Percentiles rank a stretch among this genome's conserved stretches.
phyloP scores from a whole-genome alignment of 2,797 vertebrate species.

The Enteromius afrohamiltoni region DNA sequence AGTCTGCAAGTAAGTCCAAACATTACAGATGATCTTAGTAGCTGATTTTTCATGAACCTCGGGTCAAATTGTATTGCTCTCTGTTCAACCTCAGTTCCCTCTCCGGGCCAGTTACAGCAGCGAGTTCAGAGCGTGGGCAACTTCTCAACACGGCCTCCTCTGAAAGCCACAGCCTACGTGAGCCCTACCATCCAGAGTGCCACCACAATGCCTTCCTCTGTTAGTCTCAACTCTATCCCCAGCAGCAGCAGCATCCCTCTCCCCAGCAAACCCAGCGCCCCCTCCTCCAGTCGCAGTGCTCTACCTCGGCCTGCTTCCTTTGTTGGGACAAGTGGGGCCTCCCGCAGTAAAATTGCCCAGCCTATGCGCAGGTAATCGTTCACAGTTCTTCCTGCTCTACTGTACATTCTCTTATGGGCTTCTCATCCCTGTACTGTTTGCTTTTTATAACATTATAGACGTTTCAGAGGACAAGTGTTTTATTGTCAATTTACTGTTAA shows the following conservation, averaged over 20 bases:
- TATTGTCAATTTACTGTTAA: too few relatives aligned
- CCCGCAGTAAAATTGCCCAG: constrained; percentile 88
- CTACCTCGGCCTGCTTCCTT: constrained; percentile 92
- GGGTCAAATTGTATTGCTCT: neutral
- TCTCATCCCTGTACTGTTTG: neutral
- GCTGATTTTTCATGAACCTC: neutral
- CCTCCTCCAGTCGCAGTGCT: constrained; percentile 83
- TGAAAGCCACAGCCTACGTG: constrained; percentile 97
- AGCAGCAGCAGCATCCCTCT: constrained; percentile 80
- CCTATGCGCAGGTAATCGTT: constrained; percentile 81
- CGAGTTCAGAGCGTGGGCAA: constrained; percentile 92
- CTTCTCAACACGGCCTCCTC: constrained; percentile 86
- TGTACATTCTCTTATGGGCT: neutral
- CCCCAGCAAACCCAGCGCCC: constrained; percentile 83
- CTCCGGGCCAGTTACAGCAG: constrained; percentile 91
- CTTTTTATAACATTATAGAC: too few relatives aligned
- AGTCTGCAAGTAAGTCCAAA: constrained; percentile 88
- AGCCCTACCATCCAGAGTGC: constrained; percentile 93
- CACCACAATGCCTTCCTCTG: constrained; percentile 78
- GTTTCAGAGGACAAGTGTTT: too few relatives aligned
- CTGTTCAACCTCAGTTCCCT: constrained; percentile 85
- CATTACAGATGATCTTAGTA: neutral
- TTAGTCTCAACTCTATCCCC: constrained; percentile 81
- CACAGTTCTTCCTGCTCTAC: neutral
- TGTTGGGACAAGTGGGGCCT: constrained; percentile 82